These are phyloP conservation scores for Scomber colias DNA, from an alignment of 2,113 vertebrate genomes.

Conservation along the genomic window DNA sequence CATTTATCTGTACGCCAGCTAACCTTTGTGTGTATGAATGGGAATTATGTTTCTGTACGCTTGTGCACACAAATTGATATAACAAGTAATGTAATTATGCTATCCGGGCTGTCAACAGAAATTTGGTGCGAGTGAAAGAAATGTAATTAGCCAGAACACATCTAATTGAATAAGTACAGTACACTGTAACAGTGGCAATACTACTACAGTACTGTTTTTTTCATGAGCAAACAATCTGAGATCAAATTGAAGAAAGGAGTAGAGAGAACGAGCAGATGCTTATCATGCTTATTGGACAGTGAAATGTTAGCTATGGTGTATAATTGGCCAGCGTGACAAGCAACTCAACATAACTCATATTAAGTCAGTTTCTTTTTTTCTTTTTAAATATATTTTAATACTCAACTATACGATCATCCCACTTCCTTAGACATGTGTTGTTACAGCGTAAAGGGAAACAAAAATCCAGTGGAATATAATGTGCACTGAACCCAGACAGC, in stretches of 20 bases:
- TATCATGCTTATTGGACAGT: slow-evolving; percentile 18
- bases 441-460: no score
- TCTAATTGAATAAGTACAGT: slow-evolving; percentile 33
- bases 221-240: slow-evolving; percentile 37
- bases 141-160: slow-evolving; percentile 57
- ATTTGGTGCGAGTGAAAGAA: slow-evolving; percentile 40
- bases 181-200: slow-evolving; percentile 29
- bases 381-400: no score
- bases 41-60: slow-evolving; percentile 15
- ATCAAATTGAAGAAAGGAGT: slow-evolving; percentile 41
- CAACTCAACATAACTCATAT: background rate
- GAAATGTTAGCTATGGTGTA: background rate
- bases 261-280: background rate
- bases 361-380: background rate
- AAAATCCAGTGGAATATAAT: no score
- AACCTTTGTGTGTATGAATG: background rate
- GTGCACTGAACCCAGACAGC: background rate
- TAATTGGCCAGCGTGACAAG: background rate
- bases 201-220: slow-evolving; percentile 31
- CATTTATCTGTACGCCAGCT: background rate
- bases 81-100: slow-evolving; percentile 55
- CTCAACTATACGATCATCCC: background rate
- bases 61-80: slow-evolving; percentile 35
- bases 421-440: background rate
- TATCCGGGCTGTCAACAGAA: slow-evolving; percentile 21